These are phyloP conservation scores for Ciconia stormi DNA, from an alignment of 2,113 vertebrate genomes.

Conservation along the genomic window DNA sequence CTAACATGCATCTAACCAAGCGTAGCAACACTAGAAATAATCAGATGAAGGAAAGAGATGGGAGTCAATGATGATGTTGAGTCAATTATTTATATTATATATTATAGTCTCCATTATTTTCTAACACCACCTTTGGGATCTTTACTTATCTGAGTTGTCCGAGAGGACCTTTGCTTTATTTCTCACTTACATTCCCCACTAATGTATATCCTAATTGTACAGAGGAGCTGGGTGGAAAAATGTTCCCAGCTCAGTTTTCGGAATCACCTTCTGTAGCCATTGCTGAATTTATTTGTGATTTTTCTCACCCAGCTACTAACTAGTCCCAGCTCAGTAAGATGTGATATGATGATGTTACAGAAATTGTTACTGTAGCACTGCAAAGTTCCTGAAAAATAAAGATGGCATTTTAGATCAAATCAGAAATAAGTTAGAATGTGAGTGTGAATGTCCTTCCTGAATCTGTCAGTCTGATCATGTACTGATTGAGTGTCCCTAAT, in stretches of 20 bases:
- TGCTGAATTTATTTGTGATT: not conserved
- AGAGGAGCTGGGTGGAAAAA: not conserved
- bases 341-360: fast-evolving
- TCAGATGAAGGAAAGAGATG: not conserved
- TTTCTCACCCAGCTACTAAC: not conserved
- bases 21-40: not conserved
- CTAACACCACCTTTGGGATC: not conserved
- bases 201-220: not conserved
- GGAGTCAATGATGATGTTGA: not conserved
- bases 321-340: not conserved
- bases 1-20: not conserved
- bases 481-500: not conserved
- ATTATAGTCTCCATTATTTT: not conserved
- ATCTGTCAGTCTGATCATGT: not conserved
- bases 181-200: not conserved
- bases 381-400: not conserved
- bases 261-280: not conserved
- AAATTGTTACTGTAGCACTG: not conserved
- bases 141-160: not conserved
- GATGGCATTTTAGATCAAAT: not conserved
- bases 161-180: not conserved
- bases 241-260: not conserved
- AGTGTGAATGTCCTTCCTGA: not conserved
- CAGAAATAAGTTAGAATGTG: not conserved
- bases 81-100: not conserved